Base-by-base conservation (phyloP, 2,888 invertebrate species). In the Torymus auratus region DNA sequence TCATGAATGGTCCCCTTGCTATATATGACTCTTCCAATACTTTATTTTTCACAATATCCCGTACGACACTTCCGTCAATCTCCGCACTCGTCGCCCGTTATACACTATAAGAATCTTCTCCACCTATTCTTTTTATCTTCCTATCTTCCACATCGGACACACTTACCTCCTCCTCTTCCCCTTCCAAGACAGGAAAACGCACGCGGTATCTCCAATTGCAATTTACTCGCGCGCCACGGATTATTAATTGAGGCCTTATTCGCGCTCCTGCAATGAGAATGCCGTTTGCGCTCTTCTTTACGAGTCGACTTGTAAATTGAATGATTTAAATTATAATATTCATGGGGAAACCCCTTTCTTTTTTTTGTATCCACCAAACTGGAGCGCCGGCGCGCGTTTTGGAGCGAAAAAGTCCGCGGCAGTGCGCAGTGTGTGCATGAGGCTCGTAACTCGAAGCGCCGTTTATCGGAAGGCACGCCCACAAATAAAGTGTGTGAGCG, bases 321-420 rank as follows among this genome's bases (percentile, higher is more conserved):
- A 79, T 65, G 64, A 79, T 74, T 79, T 69, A 64, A 79, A 74
- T 79, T 62, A 79, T 74, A 74, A 62, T 64, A 74, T 74, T 74
- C 64, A 70, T 64, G 20, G 14, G 52, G 7, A 1, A 0, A 5
- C 41, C 41, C 41, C 41, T 41, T 41, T 10, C 53, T 20, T 64
- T 64, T 64, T 73, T 41, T 41, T 41, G n/a, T 41, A 41, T 41
- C 41, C 7, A 55, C 56, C 28, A 69, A 79, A 79, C 61, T 70
- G 52, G 67, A 74, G 58, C 53, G 58, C 15, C 56, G 11, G 17
- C 5, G 17, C 5, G 17, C 52, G 12, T 14, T 23, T 23, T 62
- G 12, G 12, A 62, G 23, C 14, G 28, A 13, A 41, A 41, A 41
- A 41, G 41, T 41, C 7, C 5, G 41, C 41, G 41, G 28, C 7